A percentile compares a stretch with the other conserved stretches of the same genome.
phyloP scores from a whole-genome alignment of 2,888 invertebrate species.

The Ferrisia virgata region DNA sequence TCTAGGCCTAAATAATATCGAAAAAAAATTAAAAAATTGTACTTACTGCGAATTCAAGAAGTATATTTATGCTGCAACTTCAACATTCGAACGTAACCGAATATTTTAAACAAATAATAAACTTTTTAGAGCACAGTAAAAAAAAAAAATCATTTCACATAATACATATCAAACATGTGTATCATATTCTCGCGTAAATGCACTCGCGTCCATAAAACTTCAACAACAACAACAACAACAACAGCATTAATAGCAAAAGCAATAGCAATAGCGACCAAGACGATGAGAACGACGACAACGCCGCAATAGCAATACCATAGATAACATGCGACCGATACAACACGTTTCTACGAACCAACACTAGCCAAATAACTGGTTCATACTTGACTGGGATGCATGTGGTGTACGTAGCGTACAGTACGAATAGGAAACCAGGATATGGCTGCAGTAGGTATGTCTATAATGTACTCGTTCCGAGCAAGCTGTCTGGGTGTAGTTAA shows the following conservation, averaged over 20 bases:
- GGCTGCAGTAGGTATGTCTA: neutral
- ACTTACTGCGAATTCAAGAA: too few relatives aligned
- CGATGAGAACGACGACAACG: neutral
- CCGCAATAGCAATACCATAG: neutral
- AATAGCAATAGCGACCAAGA: neutral
- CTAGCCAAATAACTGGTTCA: conserved; percentile 35
- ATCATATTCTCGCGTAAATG: neutral
- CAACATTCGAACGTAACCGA: too few relatives aligned
- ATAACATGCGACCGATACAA: neutral
- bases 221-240: neutral
- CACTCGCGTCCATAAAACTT: neutral
- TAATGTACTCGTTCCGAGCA: neutral
- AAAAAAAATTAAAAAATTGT: too few relatives aligned
- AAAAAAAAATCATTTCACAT: neutral
- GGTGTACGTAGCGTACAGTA: neutral
- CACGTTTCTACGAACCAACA: conserved; percentile 35
- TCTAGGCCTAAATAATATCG: too few relatives aligned
- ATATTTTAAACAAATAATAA: too few relatives aligned
- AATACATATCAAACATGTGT: neutral
- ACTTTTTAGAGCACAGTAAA: too few relatives aligned
- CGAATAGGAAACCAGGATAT: conserved; percentile 27
- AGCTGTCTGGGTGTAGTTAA: conserved; percentile 35
- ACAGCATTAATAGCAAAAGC: too few relatives aligned
- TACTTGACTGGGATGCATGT: conserved; percentile 23
- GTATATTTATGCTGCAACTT: too few relatives aligned